These are phyloP conservation scores for Glossosoma conforme DNA, from an alignment of 1,140 invertebrate genomes.

Conservation along the genomic window DNA sequence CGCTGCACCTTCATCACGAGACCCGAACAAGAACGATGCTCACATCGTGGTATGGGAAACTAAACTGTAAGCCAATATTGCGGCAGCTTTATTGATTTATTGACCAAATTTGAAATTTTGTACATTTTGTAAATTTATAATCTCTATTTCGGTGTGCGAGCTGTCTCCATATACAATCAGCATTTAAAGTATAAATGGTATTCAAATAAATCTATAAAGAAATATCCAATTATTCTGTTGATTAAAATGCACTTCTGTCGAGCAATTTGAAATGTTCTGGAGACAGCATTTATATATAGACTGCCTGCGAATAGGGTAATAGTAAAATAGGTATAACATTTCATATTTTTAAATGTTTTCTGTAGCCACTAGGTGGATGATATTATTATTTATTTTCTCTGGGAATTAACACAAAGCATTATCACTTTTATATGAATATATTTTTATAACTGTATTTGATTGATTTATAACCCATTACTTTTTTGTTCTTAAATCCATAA, in stretches of 20 bases:
- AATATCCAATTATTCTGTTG: not conserved
- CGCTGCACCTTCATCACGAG: conserved; percentile 46
- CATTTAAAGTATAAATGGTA: not conserved
- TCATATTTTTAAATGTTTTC: conserved; percentile 10
- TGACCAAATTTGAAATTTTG: conserved; percentile 13
- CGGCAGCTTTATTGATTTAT: conserved; percentile 3
- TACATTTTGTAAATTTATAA: conserved; percentile 22
- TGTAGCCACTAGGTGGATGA: conserved; percentile 8
- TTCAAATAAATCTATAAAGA: not conserved
- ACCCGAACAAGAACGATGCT: conserved; percentile 71
- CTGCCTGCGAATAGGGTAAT: conserved; percentile 11
- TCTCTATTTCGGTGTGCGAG: no score
- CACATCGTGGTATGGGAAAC: conserved; percentile 88
- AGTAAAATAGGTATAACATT: conserved; percentile 3
- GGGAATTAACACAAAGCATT: conserved; percentile 6
- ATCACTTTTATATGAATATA: conserved; percentile 10
- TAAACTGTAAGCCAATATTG: conserved; percentile 61
- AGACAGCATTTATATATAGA: conserved; percentile 10
- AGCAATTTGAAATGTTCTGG: no score
- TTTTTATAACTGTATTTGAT: conserved; percentile 19
- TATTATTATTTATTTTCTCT: conserved; percentile 16
- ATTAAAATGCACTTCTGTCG: no score
- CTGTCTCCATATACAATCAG: no score
- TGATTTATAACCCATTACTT: not conserved
- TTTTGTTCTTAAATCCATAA: not conserved